These are phyloP conservation scores for Tipula vernalis DNA, from an alignment of 2,888 invertebrate species.

Conservation along the genomic window DNA sequence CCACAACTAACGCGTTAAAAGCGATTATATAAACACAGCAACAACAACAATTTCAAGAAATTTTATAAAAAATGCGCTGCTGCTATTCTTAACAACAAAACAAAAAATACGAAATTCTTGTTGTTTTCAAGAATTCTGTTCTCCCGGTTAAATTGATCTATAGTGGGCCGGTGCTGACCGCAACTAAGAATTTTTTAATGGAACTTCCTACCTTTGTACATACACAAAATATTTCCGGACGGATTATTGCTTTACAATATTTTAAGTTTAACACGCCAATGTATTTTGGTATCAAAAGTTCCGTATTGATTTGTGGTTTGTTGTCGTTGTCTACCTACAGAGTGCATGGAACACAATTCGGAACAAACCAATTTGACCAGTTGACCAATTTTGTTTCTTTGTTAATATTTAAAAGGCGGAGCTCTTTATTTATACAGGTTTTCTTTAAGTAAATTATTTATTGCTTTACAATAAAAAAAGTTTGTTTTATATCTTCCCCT, in stretches of 20 bases:
- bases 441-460: not conserved
- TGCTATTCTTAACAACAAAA: not conserved
- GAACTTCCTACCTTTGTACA: slow-evolving; percentile 7
- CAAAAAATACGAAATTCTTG: not conserved
- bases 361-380: not conserved
- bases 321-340: not conserved
- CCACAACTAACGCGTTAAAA: not conserved
- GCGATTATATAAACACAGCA: not conserved
- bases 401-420: not conserved
- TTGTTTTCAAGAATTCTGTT: slow-evolving; percentile 19
- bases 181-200: slow-evolving; percentile 1
- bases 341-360: not conserved
- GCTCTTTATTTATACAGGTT: not conserved
- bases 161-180: slow-evolving; percentile 36
- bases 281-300: not conserved
- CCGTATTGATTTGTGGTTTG: not conserved
- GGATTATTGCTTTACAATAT: not conserved
- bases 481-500: not conserved
- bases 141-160: slow-evolving; percentile 33
- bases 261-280: not conserved
- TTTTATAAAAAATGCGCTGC: not conserved
- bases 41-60: not conserved
- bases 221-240: not conserved
- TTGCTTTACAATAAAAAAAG: not conserved
- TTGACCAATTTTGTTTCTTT: not conserved